phyloP scores from a whole-genome alignment of 2,888 invertebrate species.

The Serripes groenlandicus region DNA sequence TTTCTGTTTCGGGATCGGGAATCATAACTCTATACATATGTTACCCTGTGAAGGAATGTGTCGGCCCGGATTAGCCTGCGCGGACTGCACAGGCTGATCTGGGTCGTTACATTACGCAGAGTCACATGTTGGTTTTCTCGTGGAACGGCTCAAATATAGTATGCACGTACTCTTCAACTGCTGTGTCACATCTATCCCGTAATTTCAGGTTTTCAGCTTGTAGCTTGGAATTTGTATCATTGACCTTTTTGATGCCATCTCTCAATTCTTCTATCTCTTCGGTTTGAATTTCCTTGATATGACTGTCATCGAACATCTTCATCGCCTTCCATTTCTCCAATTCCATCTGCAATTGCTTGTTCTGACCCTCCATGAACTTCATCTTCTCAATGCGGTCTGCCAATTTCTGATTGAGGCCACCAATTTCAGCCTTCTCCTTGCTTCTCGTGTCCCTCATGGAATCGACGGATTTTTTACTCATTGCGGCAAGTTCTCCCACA shows the following conservation, averaged over 20 bases:
- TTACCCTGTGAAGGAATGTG: too few species aligned
- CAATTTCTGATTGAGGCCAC: slow-evolving; percentile 87
- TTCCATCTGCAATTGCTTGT: slow-evolving; percentile 83
- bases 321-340: slow-evolving; percentile 79
- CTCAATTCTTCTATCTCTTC: slow-evolving; percentile 87
- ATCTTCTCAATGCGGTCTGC: slow-evolving; percentile 87
- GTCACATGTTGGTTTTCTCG: too few species aligned
- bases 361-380: slow-evolving; percentile 85
- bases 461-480: slow-evolving; percentile 84
- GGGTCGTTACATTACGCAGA: too few species aligned
- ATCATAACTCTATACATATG: too few species aligned
- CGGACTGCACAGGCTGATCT: too few species aligned
- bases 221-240: slow-evolving; percentile 86
- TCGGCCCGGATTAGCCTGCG: too few species aligned
- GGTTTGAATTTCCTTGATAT: slow-evolving; percentile 86
- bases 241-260: slow-evolving; percentile 86
- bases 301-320: slow-evolving; percentile 80
- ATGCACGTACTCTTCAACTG: slow-evolving; percentile 75
- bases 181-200: slow-evolving; percentile 86
- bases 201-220: slow-evolving; percentile 86
- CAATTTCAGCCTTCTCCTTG: slow-evolving; percentile 87
- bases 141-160: too few species aligned
- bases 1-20: too few species aligned
- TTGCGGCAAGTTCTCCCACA: slow-evolving; percentile 66
- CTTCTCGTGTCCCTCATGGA: slow-evolving; percentile 86